Conservation (phyloP, 2,113 vertebrate species). For the Colius striatus region DNA sequence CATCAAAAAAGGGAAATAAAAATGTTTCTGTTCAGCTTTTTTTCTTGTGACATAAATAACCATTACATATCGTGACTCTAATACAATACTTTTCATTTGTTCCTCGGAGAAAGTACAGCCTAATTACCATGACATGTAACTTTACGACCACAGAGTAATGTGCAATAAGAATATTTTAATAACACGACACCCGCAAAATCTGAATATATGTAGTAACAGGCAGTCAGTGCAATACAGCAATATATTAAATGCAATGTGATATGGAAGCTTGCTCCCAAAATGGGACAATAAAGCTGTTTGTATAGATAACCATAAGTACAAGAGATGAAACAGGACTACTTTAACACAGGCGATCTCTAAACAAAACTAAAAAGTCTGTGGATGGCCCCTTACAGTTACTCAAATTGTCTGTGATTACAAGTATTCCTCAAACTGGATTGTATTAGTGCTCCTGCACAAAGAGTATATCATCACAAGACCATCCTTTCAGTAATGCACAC, state of each 20-base stretch:
- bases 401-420: neutral
- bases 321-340: neutral
- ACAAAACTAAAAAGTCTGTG: neutral
- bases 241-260: neutral
- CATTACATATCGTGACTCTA: neutral
- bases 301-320: neutral
- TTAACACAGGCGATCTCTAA: neutral
- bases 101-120: neutral
- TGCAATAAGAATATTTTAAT: neutral
- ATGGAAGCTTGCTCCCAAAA: neutral
- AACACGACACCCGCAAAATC: neutral
- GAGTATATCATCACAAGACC: neutral
- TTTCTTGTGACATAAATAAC: neutral
- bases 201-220: neutral
- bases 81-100: neutral
- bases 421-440: neutral
- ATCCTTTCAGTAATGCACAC: neutral
- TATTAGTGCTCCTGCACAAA: neutral
- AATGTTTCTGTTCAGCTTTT: neutral
- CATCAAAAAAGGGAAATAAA: neutral
- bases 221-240: neutral
- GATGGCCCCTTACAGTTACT: neutral
- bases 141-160: accelerated
- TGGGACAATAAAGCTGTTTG: neutral
- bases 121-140: neutral